Evolutionary conservation across 2,797 vertebrate genomes (phyloP).

Genomic region (Taeniopygia guttata): DNA sequence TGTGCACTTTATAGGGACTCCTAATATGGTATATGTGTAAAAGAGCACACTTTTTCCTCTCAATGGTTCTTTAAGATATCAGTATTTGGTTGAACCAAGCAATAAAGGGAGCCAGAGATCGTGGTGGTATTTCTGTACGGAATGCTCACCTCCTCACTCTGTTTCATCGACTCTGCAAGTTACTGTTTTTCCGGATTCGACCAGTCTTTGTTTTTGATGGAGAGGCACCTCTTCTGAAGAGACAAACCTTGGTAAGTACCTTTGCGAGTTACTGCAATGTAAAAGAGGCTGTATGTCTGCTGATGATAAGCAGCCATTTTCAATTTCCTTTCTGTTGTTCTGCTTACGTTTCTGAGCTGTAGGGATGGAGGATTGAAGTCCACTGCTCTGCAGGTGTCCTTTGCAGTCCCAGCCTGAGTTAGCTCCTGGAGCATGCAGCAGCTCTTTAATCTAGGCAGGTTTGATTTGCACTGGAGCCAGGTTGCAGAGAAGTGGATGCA

Average conservation of each 20-base stretch:
- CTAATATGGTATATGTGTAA: neutral
- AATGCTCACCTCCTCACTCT: conserved; percentile 95
- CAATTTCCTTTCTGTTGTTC: neutral
- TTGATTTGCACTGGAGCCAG: neutral
- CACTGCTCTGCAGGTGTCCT: neutral
- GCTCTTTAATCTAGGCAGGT: neutral
- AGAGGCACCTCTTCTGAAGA: conserved; percentile 92
- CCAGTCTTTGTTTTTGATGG: conserved; percentile 97
- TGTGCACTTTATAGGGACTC: neutral
- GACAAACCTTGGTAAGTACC: conserved; percentile 88
- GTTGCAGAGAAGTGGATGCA: neutral
- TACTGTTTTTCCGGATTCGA: conserved; percentile 93
- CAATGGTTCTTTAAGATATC: conserved; percentile 83
- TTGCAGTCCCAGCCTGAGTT: neutral
- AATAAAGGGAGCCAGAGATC: conserved; percentile 91
- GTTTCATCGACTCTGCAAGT: conserved; percentile 93
- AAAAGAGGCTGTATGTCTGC: neutral
- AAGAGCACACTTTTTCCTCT: conserved; percentile 52
- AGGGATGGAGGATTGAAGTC: neutral
- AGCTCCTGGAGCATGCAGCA: neutral
- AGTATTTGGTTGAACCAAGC: conserved; percentile 99
- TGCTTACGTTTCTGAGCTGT: neutral
- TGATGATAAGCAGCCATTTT: neutral
- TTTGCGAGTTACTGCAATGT: neutral
- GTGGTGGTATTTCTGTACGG: conserved; percentile 82